Base-by-base conservation (phyloP, 2,797 vertebrate species). In the Zonotrichia albicollis region DNA sequence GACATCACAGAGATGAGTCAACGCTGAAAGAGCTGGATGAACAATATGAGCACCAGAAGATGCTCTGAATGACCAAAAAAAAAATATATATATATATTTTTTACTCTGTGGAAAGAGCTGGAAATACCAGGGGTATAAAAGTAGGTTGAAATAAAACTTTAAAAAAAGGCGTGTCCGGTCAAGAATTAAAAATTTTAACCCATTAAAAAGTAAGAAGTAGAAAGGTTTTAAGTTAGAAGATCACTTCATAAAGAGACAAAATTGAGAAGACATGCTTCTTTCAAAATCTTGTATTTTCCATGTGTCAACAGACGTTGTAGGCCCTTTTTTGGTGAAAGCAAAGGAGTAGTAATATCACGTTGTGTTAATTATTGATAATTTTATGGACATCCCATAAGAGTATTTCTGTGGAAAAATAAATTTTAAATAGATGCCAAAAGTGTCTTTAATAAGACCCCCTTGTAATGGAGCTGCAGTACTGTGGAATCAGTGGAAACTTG, bases 1-100 rank as follows among this genome's bases (percentile, higher is more conserved):
- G 80, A 88, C 5, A 50, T 95, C 77, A 93, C 54, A 79, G 61
- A 73, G 42, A 67, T 89, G 85, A 95, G 74, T 94, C 93, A 93
- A 18, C 5, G 5, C 57, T 61, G 77, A 54, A 84, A 79, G 79
- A 66, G 23, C 6, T 77, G 32, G 15, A 36, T 78, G 64, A 87
- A 79, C 53, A 82, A 57, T 81, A 50, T 27, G 26, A 82, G 57
- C 38, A 61, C 40, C 42, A 67, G 46, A 77, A 76, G 30, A 80
- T 46, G 16, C 43, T 93, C 68, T 90, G 80, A 81, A 55, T 2
- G 25, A 53, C 45, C 43, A 42, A 62, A 76, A 61, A 71, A 38
- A 32, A 21, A 8, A 12, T 61, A 71, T 38, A 32, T 21, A 8
- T 12, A 3, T 34, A 25, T 55, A 13, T 32, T 57, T 88, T 92